Conservation (phyloP, 2,888 invertebrate genomes). For the Heliconius charithonia region DNA sequence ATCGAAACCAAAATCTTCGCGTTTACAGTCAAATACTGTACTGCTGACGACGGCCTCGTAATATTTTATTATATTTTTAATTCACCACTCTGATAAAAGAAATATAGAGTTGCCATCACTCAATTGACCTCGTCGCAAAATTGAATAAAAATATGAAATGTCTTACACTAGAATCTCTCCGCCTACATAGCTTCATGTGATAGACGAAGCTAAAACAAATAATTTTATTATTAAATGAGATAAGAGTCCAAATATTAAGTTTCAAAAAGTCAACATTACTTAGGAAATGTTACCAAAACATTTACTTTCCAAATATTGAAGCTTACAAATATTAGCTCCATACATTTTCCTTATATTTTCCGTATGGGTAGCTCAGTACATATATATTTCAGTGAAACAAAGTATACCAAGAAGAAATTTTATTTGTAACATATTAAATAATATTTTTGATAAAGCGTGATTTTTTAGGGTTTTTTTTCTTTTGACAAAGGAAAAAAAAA, state of each 20-base stretch:
- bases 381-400: constrained; percentile 2
- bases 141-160: no score
- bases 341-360: constrained; percentile 20
- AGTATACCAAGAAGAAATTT: not conserved
- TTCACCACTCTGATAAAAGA: no score
- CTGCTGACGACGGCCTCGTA: no score
- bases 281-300: constrained; percentile 2
- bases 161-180: no score
- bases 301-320: not conserved
- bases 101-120: no score
- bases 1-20: no score
- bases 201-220: not conserved
- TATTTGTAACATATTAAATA: not conserved
- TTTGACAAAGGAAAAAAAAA: no score
- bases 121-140: no score
- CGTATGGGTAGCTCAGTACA: not conserved
- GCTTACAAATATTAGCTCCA: not conserved
- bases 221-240: not conserved
- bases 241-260: not conserved
- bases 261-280: constrained; percentile 10
- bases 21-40: no score
- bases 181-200: no score
- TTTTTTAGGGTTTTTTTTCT: not conserved
- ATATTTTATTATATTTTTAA: no score
- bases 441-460: not conserved